These are phyloP conservation scores for Colossoma macropomum DNA, from an alignment of 2,113 vertebrate species.

Conservation along the genomic window DNA sequence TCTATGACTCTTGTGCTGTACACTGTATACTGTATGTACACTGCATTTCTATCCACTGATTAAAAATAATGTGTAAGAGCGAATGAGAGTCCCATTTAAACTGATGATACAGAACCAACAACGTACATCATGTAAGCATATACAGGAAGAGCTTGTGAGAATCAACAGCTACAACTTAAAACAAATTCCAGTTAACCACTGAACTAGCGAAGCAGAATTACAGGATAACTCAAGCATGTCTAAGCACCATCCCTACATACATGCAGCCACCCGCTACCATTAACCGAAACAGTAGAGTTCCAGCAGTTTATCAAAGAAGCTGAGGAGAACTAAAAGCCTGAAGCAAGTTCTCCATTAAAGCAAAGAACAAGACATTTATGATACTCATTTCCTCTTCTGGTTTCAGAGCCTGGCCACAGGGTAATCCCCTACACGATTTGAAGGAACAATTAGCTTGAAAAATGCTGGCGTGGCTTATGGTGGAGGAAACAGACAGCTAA, in stretches of 20 bases:
- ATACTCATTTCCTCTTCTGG: constrained; percentile 29
- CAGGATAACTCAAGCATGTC: neutral
- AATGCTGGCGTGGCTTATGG: constrained; percentile 15
- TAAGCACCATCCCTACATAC: neutral
- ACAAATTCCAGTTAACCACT: neutral
- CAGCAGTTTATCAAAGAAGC: neutral
- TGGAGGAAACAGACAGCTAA: constrained; percentile 10
- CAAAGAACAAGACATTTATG: constrained; percentile 30
- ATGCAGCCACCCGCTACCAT: neutral
- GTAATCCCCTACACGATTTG: constrained; percentile 11
- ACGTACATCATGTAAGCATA: neutral
- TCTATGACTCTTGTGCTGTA: too few species aligned
- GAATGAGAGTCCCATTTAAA: neutral
- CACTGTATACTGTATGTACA: too few species aligned
- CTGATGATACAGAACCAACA: neutral
- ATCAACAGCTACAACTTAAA: neutral
- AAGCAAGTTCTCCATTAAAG: constrained; percentile 12
- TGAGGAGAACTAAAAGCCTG: constrained; percentile 10
- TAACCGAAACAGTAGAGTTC: constrained; percentile 1
- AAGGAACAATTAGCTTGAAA: constrained; percentile 22
- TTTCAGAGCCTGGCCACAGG: constrained; percentile 5
- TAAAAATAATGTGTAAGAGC: neutral
- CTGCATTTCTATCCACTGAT: neutral
- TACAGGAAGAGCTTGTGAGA: neutral
- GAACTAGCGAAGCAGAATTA: constrained; percentile 6